Base-by-base conservation (phyloP, 2,888 invertebrate species). In the Epirrita christyi region DNA sequence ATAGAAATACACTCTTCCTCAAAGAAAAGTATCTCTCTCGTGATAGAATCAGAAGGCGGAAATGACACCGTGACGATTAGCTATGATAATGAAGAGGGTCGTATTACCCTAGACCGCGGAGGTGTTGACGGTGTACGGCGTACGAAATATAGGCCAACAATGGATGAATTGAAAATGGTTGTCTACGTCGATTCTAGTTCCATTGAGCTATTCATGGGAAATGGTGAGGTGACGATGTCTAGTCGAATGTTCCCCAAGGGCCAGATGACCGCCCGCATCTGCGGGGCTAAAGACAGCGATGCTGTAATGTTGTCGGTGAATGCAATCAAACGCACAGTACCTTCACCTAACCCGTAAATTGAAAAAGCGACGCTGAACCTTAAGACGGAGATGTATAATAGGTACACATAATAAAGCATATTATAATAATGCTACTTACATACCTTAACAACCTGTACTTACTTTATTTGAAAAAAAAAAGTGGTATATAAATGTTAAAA, bases 181-280 rank as follows among this genome's bases (percentile, higher is more conserved):
- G 69, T 86, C 1, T 85, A 67, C 43, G 63, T 88, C 1, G 89
- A 89, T 46, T 73, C 80, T 0, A 88, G 88, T 71, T 86, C 85
- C 1, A 67, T 88, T 8, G 88, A 89, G 60, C 2, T 81, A 5
- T 85, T 87, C 42, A 73, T 74, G 52, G 86, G 83, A 0, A 56
- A 71, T 0, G 88, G 88, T n/a, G 85, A 85, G 51, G 74, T 76
- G 0, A 83, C 85, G 0, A 79, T 88, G 27, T 81, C 86, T 0
- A 88, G 86, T 52, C 70, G 88, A 59, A 81, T 71, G 55, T 89
- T 86, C 67, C 83, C 82, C 0, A 36, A 61, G 8, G 72, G 73
- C 0, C 56, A 62, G 0, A 59, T 83, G 1, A 63, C 27, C 3
- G 59, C n/a, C n/a, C n/a, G n/a, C n/a, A n/a, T 83, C 0, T 68